Base-by-base conservation (phyloP, 2,113 vertebrate genomes). In the Bombycilla garrulus region DNA sequence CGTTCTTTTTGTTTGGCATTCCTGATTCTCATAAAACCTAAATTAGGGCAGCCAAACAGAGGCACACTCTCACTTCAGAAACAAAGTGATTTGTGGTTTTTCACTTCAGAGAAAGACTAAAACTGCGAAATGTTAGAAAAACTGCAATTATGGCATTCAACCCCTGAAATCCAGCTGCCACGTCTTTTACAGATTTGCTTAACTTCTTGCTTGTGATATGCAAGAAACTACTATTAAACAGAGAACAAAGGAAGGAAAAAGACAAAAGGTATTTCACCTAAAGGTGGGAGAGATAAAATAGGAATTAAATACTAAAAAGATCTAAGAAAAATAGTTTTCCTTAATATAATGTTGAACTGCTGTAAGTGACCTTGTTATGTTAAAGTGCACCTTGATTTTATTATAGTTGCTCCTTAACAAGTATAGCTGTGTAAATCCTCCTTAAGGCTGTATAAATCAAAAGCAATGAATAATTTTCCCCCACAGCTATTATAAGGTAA, bases 221-320 rank as follows among this genome's bases (percentile, higher is more conserved):
- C 79, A 95, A 90, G 88, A 96, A 95, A 88, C 35, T 64, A 65
- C 26, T 50, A 47, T 88, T 91, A 90, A 92, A 94, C 56, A 82
- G 14, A 9, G 25, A 38, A 35, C 21, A 21, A 40, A 29, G 25
- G 5, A 36, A 69, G 44, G 10, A 28, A 60, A 33, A 36, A 4
- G 2, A 11, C 31, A 47, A 69, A 86, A 72, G 36, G 31, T 5
- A 58, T 56, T 45, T 40, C 65, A 79, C 21, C 53, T 65, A 81
- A 36, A 58, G 91, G 45, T 65, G 61, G 45, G 66, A 57, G 66
- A 84, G 69, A 71, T 40, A 78, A 81, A 92, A 70, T 11, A 33
- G 51, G 16, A 87, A 87, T 26, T 62, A 88, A 79, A 80, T 33
- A 58, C 9, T 16, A 66, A 2, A 8, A 66, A 73, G 33, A 70